Base-by-base conservation (phyloP, 2,888 invertebrate species). In the Himalopsyche anomala region DNA sequence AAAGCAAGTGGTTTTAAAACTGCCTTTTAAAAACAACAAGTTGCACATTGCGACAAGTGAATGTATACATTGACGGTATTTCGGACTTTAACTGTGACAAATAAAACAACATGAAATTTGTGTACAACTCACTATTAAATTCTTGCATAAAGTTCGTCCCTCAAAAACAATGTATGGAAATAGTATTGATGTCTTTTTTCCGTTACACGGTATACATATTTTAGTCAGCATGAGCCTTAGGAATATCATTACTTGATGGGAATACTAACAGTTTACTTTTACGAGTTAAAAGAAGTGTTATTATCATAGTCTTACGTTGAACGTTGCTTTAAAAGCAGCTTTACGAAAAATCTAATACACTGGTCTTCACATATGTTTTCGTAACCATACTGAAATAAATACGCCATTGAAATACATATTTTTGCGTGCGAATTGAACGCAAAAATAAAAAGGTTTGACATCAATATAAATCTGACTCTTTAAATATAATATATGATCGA, bases 221-320 rank as follows among this genome's bases (percentile, higher is more conserved):
- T 19, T 19, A 62, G n/a, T 19, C 15, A 55, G 54, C 51, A 74
- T 79, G 80, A 55, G 85, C 81, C 74, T 54, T 38, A 45, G 62
- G 84, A 80, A 82, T 82, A 82, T 74, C 85, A 85, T 85, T 85
- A 85, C 85, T 82, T 85, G 82, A 85, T 74, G 54, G 80, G 19
- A 36, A 19, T 74, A 82, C 69, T 85, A 85, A 85, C 85, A 85
- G 81, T 85, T 82, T 56, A 28, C 54, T 82, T 85, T 85, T 85
- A 85, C 55, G 85, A 69, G 28, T 81, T 40, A 69, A 81, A 69
- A 81, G 38, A 51, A 82, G 62, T 81, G 82, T 85, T 85, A 85
- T 82, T 56, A 81, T 62, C 74, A 82, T 55, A 38, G 82, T 55
- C 82, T 82, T 12, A 62, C 28, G 62, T 28, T 62, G 19, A 62